A percentile compares a stretch with the other conserved stretches of the same genome.
phyloP scores from a whole-genome alignment of 1,140 invertebrate genomes.

The Drosophila carrolli region DNA sequence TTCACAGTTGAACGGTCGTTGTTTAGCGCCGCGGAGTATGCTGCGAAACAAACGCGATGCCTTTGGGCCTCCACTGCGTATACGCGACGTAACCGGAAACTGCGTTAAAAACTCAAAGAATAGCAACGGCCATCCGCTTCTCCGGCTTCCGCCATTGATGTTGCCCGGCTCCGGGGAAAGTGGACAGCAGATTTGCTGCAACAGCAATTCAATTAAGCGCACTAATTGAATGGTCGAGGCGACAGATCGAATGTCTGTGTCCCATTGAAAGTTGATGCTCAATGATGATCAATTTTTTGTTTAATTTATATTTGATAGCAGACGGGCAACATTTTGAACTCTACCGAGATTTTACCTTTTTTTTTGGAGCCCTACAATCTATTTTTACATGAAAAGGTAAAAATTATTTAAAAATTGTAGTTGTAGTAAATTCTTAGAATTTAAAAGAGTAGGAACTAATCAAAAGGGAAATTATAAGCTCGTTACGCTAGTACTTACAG shows the following conservation, averaged over 20 bases:
- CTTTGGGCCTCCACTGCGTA: constrained; percentile 48
- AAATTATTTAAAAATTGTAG: not conserved
- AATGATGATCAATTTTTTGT: constrained; percentile 34
- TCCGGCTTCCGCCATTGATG: constrained; percentile 20
- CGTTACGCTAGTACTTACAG: no score
- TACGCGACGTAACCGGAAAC: constrained; percentile 70
- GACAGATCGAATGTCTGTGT: constrained; percentile 44
- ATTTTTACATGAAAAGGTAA: not conserved
- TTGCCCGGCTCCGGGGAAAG: constrained; percentile 22
- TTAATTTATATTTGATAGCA: constrained; percentile 37
- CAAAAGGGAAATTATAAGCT: no score
- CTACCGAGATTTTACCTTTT: constrained; percentile 1
- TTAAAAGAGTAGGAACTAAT: no score
- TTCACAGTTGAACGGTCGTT: constrained; percentile 25
- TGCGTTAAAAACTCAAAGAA: constrained; percentile 63
- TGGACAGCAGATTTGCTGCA: constrained; percentile 71
- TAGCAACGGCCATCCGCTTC: constrained; percentile 30
- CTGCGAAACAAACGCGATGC: constrained; percentile 35
- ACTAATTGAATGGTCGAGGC: constrained; percentile 78
- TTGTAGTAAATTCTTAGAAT: no score
- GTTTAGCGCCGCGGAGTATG: constrained; percentile 49
- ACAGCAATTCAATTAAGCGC: constrained; percentile 83
- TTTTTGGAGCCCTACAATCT: not conserved
- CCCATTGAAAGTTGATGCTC: constrained; percentile 20
- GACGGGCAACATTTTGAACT: not conserved